Evolutionary conservation across 35 echinoderm and acorn worm genomes (phyloP).

Genomic region (Apostichopus japonicus): DNA sequence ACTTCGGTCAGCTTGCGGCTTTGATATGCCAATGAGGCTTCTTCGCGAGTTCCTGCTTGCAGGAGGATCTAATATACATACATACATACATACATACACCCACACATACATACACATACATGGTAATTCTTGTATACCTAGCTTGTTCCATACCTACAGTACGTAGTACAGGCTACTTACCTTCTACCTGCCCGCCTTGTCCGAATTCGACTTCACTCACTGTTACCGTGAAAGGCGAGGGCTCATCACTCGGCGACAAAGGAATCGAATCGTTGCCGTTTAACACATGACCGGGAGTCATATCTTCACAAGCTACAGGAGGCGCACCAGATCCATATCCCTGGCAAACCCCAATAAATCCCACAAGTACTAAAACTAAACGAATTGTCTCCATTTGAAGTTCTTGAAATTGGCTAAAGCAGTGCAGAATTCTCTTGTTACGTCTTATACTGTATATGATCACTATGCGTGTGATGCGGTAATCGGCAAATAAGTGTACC

Average conservation of each 20-base stretch:
- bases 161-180: neutral
- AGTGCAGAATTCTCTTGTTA: too few relatives aligned
- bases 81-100: too few relatives aligned
- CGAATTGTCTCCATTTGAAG: neutral
- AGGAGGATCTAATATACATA: too few relatives aligned
- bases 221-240: neutral
- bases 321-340: neutral
- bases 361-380: neutral
- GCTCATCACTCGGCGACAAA: neutral
- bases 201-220: neutral
- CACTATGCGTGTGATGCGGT: too few relatives aligned
- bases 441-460: too few relatives aligned
- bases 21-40: too few relatives aligned
- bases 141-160: too few relatives aligned
- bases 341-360: neutral
- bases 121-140: too few relatives aligned
- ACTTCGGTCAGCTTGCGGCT: too few relatives aligned
- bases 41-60: too few relatives aligned
- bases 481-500: too few relatives aligned
- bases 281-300: conserved; percentile 2
- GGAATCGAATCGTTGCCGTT: neutral
- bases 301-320: neutral
- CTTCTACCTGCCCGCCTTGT: neutral
- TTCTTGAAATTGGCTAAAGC: neutral
- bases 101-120: too few relatives aligned